A percentile compares a stretch with the other conserved stretches of the same genome.
Evolutionary conservation across 1,140 invertebrate species (phyloP).

Genomic region (Campodea augens): DNA sequence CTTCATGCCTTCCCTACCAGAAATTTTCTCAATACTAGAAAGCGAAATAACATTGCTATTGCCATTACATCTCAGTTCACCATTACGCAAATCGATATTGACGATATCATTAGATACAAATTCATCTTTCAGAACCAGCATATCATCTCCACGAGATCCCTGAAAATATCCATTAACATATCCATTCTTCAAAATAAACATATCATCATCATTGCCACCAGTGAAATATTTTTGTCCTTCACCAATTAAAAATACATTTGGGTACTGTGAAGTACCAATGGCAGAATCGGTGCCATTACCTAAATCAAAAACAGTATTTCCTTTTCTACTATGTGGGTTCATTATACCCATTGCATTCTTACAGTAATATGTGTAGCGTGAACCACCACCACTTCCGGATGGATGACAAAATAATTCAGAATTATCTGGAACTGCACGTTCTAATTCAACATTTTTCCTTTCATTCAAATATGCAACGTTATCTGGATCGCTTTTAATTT

Average conservation of each 20-base stretch:
- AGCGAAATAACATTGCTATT: background rate
- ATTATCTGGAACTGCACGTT: background rate
- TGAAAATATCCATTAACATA: background rate
- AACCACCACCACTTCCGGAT: background rate
- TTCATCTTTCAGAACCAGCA: background rate
- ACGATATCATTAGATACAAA: background rate
- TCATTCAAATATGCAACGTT: background rate
- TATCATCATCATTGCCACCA: background rate
- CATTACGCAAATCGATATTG: background rate
- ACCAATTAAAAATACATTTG: background rate
- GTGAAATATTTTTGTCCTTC: background rate
- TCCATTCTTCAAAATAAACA: background rate
- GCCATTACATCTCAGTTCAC: background rate
- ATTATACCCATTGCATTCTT: background rate
- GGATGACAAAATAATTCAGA: background rate
- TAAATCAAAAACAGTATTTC: background rate
- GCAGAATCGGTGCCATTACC: background rate
- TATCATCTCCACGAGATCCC: background rate
- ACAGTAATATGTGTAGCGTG: background rate
- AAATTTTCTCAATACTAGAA: background rate
- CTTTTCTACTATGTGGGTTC: background rate
- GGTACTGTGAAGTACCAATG: background rate
- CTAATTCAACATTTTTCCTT: background rate
- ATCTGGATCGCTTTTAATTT: background rate
- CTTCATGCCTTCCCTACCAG: background rate